Evolutionary conservation across 37 sponge, comb jelly and placozoan species (phyloP), one percentile per base, ranked within the genome.

Genomic region (Oscarella lobularis): DNA sequence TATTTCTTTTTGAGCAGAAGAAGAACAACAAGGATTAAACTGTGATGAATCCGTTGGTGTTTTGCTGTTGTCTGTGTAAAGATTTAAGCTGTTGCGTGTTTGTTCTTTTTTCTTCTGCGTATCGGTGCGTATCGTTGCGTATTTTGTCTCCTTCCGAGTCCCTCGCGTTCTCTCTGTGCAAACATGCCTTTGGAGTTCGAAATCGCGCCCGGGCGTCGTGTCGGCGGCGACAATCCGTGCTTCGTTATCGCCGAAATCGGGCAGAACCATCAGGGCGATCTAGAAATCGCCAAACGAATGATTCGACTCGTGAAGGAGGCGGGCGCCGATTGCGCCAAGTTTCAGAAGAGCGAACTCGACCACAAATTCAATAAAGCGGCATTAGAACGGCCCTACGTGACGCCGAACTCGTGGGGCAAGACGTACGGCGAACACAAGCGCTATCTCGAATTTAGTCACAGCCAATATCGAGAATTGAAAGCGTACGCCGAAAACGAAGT

Each of bases 291-390:
- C 60, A 48, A 48, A 20, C 60, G 20, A 48, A 48, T 48, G 60
- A 48, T 48, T 48, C 60, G 60, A 27, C 60, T 48, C 60, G 60
- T 48, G 14, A 48, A 48, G 20, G 9, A 9, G 9, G 60, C 60
- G 9, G 60, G 60, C 20, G 60, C 60, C 9, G 60, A 48, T 20
- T 48, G 60, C 20, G 60, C 60, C 14, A 48, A 48, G 60, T 48
- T 48, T 48, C 60, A 48, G 60, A 48, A 48, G 60, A 48, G 60
- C 20, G 60, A 48, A 48, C 60, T 48, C 60, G 60, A 48, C 9
- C 20, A 48, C 20, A 48, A 48, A 20, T 48, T 48, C 20, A 48
- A 48, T 20, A 48, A 48, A 48, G 60, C 60, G 60, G 60, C 60
- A 20, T 20, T 48, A 20, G 60, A 9, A 20, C 9, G 60, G 60